Conservation (phyloP, 1,140 invertebrate species). For the Penaeus vannamei region DNA sequence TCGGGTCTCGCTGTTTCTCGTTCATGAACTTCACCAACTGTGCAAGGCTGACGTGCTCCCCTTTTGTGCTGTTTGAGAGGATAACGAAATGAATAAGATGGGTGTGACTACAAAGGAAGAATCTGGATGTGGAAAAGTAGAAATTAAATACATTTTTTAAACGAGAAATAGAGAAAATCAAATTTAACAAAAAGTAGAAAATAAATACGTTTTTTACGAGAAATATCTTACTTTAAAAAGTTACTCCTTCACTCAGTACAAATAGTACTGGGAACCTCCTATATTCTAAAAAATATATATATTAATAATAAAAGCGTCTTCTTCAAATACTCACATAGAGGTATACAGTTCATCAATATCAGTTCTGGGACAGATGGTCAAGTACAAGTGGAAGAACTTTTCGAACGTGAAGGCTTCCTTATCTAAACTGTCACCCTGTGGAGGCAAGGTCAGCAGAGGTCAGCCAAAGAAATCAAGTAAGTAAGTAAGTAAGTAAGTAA, state of each 20-base stretch:
- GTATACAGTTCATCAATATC: constrained; percentile 99
- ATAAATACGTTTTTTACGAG: not conserved
- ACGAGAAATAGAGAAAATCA: not conserved
- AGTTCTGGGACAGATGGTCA: constrained; percentile 98
- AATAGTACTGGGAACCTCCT: too few species aligned
- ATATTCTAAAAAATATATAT: too few species aligned
- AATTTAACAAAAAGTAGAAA: not conserved
- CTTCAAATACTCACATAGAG: constrained; percentile 85
- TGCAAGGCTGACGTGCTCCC: constrained; percentile 86
- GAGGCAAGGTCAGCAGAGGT: not conserved
- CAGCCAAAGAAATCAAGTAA: not conserved
- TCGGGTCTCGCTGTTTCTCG: constrained; percentile 97
- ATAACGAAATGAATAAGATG: constrained; percentile 48
- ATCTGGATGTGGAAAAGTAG: not conserved
- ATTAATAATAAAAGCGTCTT: too few species aligned
- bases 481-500: too few species aligned
- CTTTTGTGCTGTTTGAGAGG: constrained; percentile 81
- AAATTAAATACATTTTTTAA: not conserved
- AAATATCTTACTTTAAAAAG: too few species aligned
- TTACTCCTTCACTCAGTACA: too few species aligned
- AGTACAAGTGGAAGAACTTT: constrained; percentile 98
- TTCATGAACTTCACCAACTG: constrained; percentile 97
- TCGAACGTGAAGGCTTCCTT: constrained; percentile 97
- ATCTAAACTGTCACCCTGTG: constrained; percentile 93
- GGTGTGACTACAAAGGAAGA: not conserved